Evolutionary conservation across 2,113 vertebrate genomes (phyloP).

Genomic region (Leptodactylus fuscus): DNA sequence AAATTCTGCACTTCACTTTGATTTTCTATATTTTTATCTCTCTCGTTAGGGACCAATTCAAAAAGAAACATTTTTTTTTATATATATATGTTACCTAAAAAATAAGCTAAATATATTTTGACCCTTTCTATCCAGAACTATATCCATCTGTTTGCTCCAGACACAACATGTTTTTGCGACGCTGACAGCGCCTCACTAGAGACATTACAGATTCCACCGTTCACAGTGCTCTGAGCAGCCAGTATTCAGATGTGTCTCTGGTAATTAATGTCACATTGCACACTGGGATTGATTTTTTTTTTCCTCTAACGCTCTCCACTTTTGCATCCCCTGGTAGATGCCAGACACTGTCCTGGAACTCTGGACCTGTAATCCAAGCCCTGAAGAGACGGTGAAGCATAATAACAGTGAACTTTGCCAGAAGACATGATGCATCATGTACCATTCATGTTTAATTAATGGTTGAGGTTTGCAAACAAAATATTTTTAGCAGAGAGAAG

Average conservation of each 20-base stretch:
- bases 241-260: conserved; percentile 60
- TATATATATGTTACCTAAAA: conserved; percentile 9
- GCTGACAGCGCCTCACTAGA: conserved; percentile 60
- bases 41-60: conserved; percentile 25
- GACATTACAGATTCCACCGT: conserved; percentile 58
- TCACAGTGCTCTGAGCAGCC: conserved; percentile 2
- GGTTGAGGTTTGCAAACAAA: not conserved
- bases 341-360: not conserved
- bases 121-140: conserved; percentile 49
- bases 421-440: conserved; percentile 22
- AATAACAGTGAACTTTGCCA: conserved; percentile 39
- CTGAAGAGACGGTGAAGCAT: conserved; percentile 6
- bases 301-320: not conserved
- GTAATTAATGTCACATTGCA: conserved; percentile 63
- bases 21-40: conserved; percentile 33
- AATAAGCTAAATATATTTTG: conserved; percentile 42
- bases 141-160: conserved; percentile 54
- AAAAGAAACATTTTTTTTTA: not conserved
- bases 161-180: conserved; percentile 38
- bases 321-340: not conserved
- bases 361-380: not conserved
- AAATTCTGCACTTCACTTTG: not conserved
- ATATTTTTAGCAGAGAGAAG: not conserved
- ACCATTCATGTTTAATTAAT: conserved; percentile 34
- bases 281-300: conserved; percentile 32